Evolutionary conservation across 2,888 invertebrate species (phyloP), one percentile per base, ranked within the genome.

Genomic region (Cosmia trapezina): DNA sequence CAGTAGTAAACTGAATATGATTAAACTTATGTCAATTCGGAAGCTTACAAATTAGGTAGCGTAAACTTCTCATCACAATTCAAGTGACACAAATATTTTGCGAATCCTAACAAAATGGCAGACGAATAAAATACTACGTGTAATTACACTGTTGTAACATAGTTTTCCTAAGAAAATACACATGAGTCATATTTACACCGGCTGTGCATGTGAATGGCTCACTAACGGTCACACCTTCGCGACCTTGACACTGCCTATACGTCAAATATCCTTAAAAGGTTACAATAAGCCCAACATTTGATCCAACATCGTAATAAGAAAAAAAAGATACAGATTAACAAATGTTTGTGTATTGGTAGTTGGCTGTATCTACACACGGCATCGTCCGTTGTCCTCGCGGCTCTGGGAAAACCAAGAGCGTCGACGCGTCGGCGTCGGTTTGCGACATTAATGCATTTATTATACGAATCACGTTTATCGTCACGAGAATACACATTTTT

Each of bases 331-430:
- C 45, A 14, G 14, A 57, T 49, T 33, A 43, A 65, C 62, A 19
- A 76, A 80, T 63, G 71, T 69, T 74, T 70, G 70, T 56, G 19
- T 74, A 57, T 66, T 74, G 63, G 83, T 47, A 22, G 71, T 69
- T 83, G 69, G 72, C 67, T 64, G 11, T 56, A 53, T 62, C 64
- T 17, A 73, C 56, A 73, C 56, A 77, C 83, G 63, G 72, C 76
- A 70, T 61, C 75, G 85, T 64, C 69, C 82, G 83, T 80, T 83
- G 83, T 86, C 83, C 83, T 83, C 84, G 65, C 82, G 51, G 62
- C 8, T 59, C 61, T 78, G 88, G 88, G 72, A 87, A 88, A 88
- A 84, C 88, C 88, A 77, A 79, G 41, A 8, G 41, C 41, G 41
- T 8, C 37, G 37, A 0, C 51, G 67, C 78, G 75, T 75, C 69